A percentile compares a stretch with the other conserved stretches of the same genome.
phyloP scores from a whole-genome alignment of 2,797 vertebrate genomes.

The Urosaurus nigricauda region DNA sequence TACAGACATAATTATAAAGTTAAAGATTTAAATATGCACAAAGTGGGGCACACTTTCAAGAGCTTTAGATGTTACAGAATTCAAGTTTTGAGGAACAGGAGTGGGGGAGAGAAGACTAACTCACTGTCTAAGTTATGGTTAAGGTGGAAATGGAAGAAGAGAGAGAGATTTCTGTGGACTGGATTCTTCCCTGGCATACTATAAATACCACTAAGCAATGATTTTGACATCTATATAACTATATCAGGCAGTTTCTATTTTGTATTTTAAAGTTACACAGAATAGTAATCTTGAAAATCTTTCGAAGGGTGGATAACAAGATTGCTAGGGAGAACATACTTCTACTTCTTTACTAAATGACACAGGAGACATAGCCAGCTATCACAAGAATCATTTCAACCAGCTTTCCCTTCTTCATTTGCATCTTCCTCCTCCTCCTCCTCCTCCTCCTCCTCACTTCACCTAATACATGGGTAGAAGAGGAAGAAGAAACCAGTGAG shows the following conservation, averaged over 20 bases:
- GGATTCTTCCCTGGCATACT: not conserved
- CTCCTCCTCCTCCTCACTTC: not conserved
- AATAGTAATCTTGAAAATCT: not conserved
- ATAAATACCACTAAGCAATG: not conserved
- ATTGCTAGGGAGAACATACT: not conserved
- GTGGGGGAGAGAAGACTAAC: not conserved
- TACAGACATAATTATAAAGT: not conserved
- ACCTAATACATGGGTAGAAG: not conserved
- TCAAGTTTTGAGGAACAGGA: not conserved
- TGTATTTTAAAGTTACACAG: not conserved
- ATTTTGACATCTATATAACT: not conserved
- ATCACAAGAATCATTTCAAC: not conserved
- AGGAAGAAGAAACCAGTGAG: not conserved
- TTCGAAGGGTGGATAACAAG: not conserved
- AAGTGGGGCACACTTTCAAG: not conserved
- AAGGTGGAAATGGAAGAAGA: not conserved
- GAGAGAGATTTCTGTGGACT: not conserved
- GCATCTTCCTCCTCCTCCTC: not conserved
- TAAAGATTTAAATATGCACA: constrained; percentile 1
- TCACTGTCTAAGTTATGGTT: not conserved
- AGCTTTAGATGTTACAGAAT: not conserved
- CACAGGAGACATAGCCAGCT: not conserved
- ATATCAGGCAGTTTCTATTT: not conserved
- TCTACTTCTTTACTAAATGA: not conserved
- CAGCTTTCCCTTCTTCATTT: not conserved